Percentiles rank a stretch among this genome's conserved stretches.
These are phyloP conservation scores for Gymnarchus niloticus DNA, from an alignment of 2,113 vertebrate genomes.

Conservation along the genomic window DNA sequence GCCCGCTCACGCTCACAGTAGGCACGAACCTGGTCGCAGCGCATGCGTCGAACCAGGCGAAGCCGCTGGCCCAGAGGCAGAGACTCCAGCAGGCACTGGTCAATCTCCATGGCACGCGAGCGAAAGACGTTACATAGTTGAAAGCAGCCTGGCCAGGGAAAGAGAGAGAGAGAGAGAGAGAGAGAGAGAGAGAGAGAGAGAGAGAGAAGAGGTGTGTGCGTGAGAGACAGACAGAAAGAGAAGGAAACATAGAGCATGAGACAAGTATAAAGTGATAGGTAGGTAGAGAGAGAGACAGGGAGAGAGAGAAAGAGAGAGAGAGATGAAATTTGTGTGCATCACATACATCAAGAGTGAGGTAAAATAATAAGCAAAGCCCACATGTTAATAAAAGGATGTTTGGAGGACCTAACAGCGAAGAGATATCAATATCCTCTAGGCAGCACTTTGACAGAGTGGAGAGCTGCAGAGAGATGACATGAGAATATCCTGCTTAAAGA, in stretches of 20 bases:
- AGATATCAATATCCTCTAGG: neutral
- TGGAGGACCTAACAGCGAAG: neutral
- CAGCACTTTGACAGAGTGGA: neutral
- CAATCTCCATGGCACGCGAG: constrained; percentile 96
- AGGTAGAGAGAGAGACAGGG: neutral
- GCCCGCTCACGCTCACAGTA: constrained; percentile 86
- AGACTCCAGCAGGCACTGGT: constrained; percentile 96
- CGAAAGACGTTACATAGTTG: constrained; percentile 96
- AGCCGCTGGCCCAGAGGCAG: constrained; percentile 88
- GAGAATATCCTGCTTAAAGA: neutral
- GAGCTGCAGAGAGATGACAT: neutral
- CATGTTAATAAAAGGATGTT: neutral
- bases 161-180: neutral
- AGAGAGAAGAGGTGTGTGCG: neutral
- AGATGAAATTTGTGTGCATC: neutral
- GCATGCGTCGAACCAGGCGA: constrained; percentile 87
- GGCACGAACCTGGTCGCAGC: constrained; percentile 84
- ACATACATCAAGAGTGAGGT: neutral
- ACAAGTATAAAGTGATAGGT: neutral
- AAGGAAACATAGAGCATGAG: no score
- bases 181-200: neutral
- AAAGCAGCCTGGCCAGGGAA: constrained; percentile 77
- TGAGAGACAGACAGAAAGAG: neutral
- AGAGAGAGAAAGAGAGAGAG: neutral
- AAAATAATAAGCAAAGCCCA: neutral